Base-by-base conservation (phyloP, 2,888 invertebrate genomes). In the Phrixothrix hirtus region DNA sequence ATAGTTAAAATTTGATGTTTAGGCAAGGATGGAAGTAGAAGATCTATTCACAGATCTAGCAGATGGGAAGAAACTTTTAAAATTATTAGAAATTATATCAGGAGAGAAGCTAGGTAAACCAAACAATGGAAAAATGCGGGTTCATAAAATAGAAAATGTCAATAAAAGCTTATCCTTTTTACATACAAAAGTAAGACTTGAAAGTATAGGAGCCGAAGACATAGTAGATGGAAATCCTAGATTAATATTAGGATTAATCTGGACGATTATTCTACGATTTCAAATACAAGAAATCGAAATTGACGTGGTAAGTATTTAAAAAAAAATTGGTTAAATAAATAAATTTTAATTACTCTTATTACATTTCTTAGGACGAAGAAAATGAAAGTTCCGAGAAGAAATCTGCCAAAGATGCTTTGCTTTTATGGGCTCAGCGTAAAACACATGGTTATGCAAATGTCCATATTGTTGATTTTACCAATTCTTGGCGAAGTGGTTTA, bases 281-380 rank as follows among this genome's bases (percentile, higher is more conserved):
- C 97, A 98, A 83, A 99, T 99, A 67, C 97, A 96, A 77, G 95
- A 95, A 81, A 96, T 96, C 67, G 95, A 95, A 79, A 95, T 96
- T 66, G 95, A 95, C 77, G 94, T 95, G 75, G 92, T 92, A 72
- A 83, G 87, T 82, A 39, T 35, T 17, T 10, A 5, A 5, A 21
- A 21, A 5, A 21, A 5, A 7, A 7, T 31, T 7, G n/a, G n/a
- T n/a, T n/a, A n/a, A n/a, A n/a, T n/a, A n/a, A n/a, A n/a, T n/a
- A n/a, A n/a, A n/a, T n/a, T n/a, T n/a, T n/a, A n/a, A n/a, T n/a
- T n/a, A n/a, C n/a, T n/a, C n/a, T n/a, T n/a, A 21, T 21, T 21
- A 21, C 21, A n/a, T 12, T 10, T 21, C 15, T 25, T 27, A 92
- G 91, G 95, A 95, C 72, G 95, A 95, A 79, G 94, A 95, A 71